These are phyloP conservation scores for Halictus rubicundus DNA, from an alignment of 1,140 invertebrate species.

Conservation along the genomic window DNA sequence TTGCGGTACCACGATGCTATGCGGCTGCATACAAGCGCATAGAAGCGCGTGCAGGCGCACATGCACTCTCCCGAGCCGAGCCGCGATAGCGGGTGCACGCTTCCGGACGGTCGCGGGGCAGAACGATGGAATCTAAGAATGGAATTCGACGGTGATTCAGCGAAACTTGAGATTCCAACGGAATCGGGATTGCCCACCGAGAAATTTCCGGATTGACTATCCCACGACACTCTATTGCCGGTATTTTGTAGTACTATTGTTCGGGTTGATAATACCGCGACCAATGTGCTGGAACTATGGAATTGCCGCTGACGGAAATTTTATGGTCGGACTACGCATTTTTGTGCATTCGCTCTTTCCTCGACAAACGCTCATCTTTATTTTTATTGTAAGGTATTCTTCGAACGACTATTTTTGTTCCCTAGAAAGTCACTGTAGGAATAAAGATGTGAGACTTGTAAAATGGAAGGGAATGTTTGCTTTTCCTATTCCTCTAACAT, in stretches of 20 bases:
- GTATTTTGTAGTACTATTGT: background rate
- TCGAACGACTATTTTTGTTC: too few relatives aligned
- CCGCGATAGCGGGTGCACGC: background rate
- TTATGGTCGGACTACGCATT: too few relatives aligned
- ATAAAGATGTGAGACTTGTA: too few relatives aligned
- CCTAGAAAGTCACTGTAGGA: too few relatives aligned
- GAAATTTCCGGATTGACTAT: background rate
- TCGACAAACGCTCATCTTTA: too few relatives aligned
- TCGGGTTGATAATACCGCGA: too few relatives aligned
- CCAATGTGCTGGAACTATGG: too few relatives aligned
- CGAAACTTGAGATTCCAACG: slow-evolving; percentile 12
- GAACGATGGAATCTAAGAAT: slow-evolving; percentile 35
- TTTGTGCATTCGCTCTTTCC: too few relatives aligned
- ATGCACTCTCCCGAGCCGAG: background rate
- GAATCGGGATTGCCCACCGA: background rate
- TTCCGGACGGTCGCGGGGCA: background rate
- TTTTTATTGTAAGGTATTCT: too few relatives aligned
- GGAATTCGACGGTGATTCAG: slow-evolving; percentile 26
- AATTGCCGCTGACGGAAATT: too few relatives aligned
- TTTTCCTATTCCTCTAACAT: too few relatives aligned
- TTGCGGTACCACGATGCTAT: slow-evolving; percentile 70
- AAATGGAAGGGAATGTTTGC: too few relatives aligned
- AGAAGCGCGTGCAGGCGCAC: slow-evolving; percentile 13
- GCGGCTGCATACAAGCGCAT: slow-evolving; percentile 44
- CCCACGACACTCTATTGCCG: background rate